Evolutionary conservation across 2,113 vertebrate genomes (phyloP), one percentile per base, ranked within the genome.

Genomic region (Strigops habroptila): DNA sequence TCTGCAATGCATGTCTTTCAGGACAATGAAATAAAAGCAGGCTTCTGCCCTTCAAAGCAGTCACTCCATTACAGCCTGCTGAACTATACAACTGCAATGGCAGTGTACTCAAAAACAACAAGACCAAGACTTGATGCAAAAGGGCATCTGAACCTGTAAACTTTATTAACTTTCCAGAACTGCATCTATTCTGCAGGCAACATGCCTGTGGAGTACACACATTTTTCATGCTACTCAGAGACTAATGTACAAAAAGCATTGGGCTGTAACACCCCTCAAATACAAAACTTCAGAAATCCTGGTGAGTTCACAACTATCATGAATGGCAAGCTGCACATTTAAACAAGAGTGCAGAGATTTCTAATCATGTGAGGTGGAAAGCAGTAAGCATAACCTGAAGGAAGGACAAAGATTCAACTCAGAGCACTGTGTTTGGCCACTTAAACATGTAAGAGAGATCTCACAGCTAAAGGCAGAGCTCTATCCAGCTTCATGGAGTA

Each of bases 121-220:
- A 28, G 23, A 33, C 10, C 4, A 46, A 30, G 27, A 41, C 13
- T 23, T 60, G 31, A 83, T 68, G 41, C 12, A 88, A 86, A 83
- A 64, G 31, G 51, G 28, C 60, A 90, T 23, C n/a, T 33, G 23
- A 85, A 68, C 17, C 24, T 48, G 33, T 24, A 74, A 37, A 70
- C 31, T 43, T 35, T 35, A 86, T 86, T 70, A 51, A 48, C 11
- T 88, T 70, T 63, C 37, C 74, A 88, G 37, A 93, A 63, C 37
- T 49, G 18, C 23, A 65, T 48, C 25, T 60, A 12, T 67, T 80
- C 57, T 51, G 46, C 37, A 48, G 49, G 49, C 23, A 94, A 67
- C 18, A 33, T 0, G 0, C n/a, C 33, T 2, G 1, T 55, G 33
- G 3, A 21, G 9, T 30, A 31, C 5, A 63, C 15, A 18, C 4